Percentiles rank a stretch among this genome's conserved stretches.
Conservation (phyloP, 2,888 invertebrate genomes). For the Pollenia angustigena region DNA sequence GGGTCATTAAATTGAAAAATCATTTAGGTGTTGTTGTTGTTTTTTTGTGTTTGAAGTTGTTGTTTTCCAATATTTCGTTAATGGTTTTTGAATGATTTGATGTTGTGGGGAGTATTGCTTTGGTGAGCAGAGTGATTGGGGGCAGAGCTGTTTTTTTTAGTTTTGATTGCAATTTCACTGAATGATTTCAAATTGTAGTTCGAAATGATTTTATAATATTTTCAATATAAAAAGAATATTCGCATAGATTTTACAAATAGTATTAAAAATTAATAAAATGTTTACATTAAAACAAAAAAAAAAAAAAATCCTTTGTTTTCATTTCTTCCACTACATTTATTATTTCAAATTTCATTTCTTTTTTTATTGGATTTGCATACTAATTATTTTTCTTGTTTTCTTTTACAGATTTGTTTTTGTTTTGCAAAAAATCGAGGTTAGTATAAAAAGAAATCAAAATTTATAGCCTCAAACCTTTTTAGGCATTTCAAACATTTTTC, state of each 20-base stretch:
- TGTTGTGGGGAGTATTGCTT: background rate
- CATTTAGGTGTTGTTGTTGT: constrained; percentile 77
- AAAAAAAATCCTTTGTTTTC: background rate
- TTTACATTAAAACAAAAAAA: too few species aligned
- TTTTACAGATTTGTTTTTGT: background rate
- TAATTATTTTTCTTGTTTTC: background rate
- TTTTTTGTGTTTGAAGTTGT: background rate
- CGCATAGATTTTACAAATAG: background rate
- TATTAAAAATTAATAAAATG: constrained; percentile 1
- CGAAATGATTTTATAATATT: constrained; percentile 8
- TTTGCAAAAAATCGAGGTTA: constrained; percentile 13
- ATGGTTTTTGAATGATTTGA: constrained; percentile 50
- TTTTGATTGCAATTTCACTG: constrained; percentile 18
- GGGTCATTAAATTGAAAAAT: constrained; percentile 81
- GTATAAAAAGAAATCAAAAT: background rate
- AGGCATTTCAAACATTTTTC: background rate
- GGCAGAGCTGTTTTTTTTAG: background rate
- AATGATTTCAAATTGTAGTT: constrained; percentile 21
- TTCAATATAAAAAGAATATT: background rate
- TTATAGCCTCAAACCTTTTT: constrained; percentile 23
- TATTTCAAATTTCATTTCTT: constrained; percentile 13
- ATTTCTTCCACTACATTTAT: constrained; percentile 13
- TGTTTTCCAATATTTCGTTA: constrained; percentile 40
- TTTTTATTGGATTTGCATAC: background rate
- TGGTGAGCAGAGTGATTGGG: background rate